Evolutionary conservation across 2,797 vertebrate species (phyloP).

Genomic region (Oreochromis grahami): DNA sequence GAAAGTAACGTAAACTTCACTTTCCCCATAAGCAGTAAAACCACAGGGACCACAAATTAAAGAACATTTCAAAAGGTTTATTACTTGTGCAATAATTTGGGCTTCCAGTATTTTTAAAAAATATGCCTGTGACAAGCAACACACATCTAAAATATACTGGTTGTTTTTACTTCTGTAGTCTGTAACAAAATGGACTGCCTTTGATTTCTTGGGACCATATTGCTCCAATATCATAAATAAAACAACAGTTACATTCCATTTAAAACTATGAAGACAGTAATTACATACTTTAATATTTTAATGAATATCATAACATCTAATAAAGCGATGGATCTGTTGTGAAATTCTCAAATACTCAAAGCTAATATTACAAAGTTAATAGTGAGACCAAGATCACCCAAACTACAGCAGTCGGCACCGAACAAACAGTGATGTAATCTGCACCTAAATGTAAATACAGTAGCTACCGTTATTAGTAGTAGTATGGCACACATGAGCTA

Average conservation of each 20-base stretch:
- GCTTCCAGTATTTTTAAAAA: constrained; percentile 58
- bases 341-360: constrained; percentile 25
- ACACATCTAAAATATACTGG: constrained; percentile 52
- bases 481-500: constrained; percentile 63
- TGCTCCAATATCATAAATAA: constrained; percentile 32
- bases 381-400: constrained; percentile 44
- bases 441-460: constrained; percentile 42
- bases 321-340: constrained; percentile 21
- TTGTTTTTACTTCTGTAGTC: background rate
- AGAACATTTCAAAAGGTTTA: constrained; percentile 63
- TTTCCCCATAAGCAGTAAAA: background rate
- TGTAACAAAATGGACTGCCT: constrained; percentile 41
- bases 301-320: constrained; percentile 35
- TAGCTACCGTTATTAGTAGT: constrained; percentile 48
- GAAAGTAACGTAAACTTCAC: background rate
- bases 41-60: background rate
- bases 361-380: constrained; percentile 44
- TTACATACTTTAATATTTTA: constrained; percentile 15
- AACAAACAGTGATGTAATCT: constrained; percentile 24
- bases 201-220: constrained; percentile 37
- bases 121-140: constrained; percentile 49
- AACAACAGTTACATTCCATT: constrained; percentile 40
- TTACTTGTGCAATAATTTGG: constrained; percentile 55
- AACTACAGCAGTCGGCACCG: constrained; percentile 53
- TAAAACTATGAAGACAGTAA: constrained; percentile 19